Conservation (phyloP, 2,113 vertebrate species). For the Larimichthys crocea region DNA sequence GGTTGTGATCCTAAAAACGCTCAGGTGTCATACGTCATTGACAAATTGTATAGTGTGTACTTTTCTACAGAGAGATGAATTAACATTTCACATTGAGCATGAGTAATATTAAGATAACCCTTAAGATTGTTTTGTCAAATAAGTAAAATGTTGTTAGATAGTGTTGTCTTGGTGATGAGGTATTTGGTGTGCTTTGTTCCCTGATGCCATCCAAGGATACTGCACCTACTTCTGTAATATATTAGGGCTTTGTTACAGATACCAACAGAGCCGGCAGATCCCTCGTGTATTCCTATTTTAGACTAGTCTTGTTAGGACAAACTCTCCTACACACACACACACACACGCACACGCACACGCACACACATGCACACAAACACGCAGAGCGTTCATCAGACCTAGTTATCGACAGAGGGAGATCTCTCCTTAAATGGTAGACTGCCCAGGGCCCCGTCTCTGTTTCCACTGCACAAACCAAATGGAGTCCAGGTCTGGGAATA, state of each 20-base stretch:
- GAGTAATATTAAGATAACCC: not conserved
- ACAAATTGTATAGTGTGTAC: too few relatives aligned
- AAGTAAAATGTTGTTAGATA: not conserved
- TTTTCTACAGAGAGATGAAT: too few relatives aligned
- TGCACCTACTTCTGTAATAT: conserved; percentile 36
- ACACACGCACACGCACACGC: conserved; percentile 10
- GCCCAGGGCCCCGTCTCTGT: conserved; percentile 65
- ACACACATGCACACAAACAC: conserved; percentile 23
- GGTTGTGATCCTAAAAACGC: not conserved
- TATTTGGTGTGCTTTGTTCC: conserved; percentile 6
- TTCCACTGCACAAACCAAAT: conserved; percentile 71
- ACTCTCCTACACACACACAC: conserved; percentile 19
- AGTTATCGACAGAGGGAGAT: conserved; percentile 76
- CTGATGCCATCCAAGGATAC: conserved; percentile 25
- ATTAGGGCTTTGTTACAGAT: conserved; percentile 49
- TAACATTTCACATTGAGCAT: not conserved
- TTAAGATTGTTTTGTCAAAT: not conserved
- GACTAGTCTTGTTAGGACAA: conserved; percentile 44
- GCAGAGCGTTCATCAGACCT: conserved; percentile 62
- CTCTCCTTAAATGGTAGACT: conserved; percentile 84
- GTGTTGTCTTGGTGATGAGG: conserved; percentile 9
- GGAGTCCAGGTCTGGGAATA: conserved; percentile 68
- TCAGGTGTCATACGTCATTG: not conserved
- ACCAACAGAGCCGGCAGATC: conserved; percentile 47
- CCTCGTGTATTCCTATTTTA: conserved; percentile 63